Base-by-base conservation (phyloP, 2,888 invertebrate species). In the Miltochrista miniata region DNA sequence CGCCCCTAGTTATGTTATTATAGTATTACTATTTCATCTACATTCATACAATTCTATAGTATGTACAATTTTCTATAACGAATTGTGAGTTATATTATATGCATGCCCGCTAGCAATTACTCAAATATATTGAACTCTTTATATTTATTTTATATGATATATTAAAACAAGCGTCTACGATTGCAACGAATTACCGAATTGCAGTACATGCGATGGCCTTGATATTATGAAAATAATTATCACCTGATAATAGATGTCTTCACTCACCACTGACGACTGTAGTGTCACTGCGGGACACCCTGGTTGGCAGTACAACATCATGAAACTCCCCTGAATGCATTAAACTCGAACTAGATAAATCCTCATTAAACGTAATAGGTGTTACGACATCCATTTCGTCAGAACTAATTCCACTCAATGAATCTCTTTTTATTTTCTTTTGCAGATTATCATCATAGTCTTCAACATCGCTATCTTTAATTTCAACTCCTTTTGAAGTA, bases 171-270 rank as follows among this genome's bases (percentile, higher is more conserved):
- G 68, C 64, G 55, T 55, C 63, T 64, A 59, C 63, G 68, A 68
- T 58, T 65, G 56, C 63, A 64, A 59, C 62, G 68, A 68, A 59
- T 65, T 70, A 76, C 83, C 64, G 64, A 64, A 61, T 68, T 85
- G 86, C 88, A 78, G 75, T 73, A 81, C 86, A 88, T 88, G 88
- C 89, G 78, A 80, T 79, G 82, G 79, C 83, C 84, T 83, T 82
- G 83, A 82, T 81, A 89, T 69, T 83, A 88, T 78, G 81, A 74
- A 90, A 91, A 80, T 76, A 74, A 80, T 85, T 87, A 85, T 91
- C 91, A 91, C 91, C 91, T 91, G 91, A 85, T 79, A 90, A 90
- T 83, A 90, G 88, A 79, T 89, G 90, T 89, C 91, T 87, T 91
- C 91, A 91, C 91, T 91, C 91, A 91, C 91, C 91, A 82, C 91